phyloP scores from a whole-genome alignment of 2,888 invertebrate genomes.

The Lydus trimaculatus region DNA sequence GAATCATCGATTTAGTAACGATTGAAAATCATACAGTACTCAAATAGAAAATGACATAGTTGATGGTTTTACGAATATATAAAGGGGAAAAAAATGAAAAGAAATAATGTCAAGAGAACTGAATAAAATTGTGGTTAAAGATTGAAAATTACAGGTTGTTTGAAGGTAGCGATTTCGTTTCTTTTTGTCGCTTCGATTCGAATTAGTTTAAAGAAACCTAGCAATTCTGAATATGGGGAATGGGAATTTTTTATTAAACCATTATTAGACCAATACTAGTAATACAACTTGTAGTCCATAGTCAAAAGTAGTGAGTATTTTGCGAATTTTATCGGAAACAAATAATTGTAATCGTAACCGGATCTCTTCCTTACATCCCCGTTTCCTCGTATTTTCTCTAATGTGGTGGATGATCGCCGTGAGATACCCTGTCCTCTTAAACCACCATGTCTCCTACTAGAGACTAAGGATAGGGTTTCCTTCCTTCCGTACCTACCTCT shows the following conservation, averaged over 20 bases:
- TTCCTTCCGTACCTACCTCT: slow-evolving; percentile 51
- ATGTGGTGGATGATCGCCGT: slow-evolving; percentile 51
- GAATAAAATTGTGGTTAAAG: slow-evolving; percentile 26
- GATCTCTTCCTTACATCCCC: slow-evolving; percentile 11
- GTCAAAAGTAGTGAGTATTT: too few relatives aligned
- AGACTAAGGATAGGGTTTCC: slow-evolving; percentile 53
- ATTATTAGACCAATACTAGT: not conserved
- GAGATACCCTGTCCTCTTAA: slow-evolving; percentile 52
- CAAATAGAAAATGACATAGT: slow-evolving; percentile 22
- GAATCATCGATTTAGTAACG: slow-evolving; percentile 21
- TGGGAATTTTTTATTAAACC: not conserved
- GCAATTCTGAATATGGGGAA: slow-evolving; percentile 40
- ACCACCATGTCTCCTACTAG: slow-evolving; percentile 55
- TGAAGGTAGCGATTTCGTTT: slow-evolving; percentile 41
- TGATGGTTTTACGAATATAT: not conserved
- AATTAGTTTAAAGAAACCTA: slow-evolving; percentile 41
- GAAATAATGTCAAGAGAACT: slow-evolving; percentile 22
- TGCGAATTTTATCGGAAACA: not conserved
- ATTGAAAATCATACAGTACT: slow-evolving; percentile 19
- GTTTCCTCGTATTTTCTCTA: slow-evolving; percentile 38
- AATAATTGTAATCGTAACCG: slow-evolving; percentile 5
- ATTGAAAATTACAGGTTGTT: slow-evolving; percentile 38
- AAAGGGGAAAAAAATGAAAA: slow-evolving; percentile 16
- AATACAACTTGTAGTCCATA: too few relatives aligned
- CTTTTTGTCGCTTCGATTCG: slow-evolving; percentile 43